phyloP scores from a whole-genome alignment of 2,113 vertebrate species.

The Leuciscus idus region DNA sequence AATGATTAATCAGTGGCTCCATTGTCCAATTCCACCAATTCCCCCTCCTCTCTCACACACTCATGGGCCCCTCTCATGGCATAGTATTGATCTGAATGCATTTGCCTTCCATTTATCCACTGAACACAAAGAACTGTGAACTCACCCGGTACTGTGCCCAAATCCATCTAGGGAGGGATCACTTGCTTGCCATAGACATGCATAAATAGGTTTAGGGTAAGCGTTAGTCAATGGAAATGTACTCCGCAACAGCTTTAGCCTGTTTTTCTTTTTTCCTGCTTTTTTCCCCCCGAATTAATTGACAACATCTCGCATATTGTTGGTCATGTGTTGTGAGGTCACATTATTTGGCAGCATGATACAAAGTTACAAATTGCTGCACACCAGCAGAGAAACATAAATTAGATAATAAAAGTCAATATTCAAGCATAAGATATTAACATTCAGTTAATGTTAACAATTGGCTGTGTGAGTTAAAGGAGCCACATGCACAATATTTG shows the following conservation, averaged over 20 bases:
- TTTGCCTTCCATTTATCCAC: conserved; percentile 79
- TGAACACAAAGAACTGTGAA: conserved; percentile 70
- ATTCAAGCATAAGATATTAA: conserved; percentile 11
- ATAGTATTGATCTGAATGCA: conserved; percentile 81
- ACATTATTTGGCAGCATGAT: neutral
- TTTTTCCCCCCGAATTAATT: neutral
- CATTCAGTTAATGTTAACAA: conserved; percentile 7
- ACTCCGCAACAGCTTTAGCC: conserved; percentile 1
- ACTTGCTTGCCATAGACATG: conserved; percentile 16
- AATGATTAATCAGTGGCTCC: conserved; percentile 77
- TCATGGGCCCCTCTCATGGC: conserved; percentile 67
- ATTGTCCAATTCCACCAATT: conserved; percentile 57
- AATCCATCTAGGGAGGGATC: conserved; percentile 28
- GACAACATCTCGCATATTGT: neutral
- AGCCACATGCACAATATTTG: neutral
- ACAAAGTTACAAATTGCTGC: neutral
- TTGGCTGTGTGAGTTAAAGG: neutral
- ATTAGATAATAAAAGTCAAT: conserved; percentile 9
- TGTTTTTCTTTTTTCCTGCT: neutral
- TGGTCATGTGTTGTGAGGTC: conserved; percentile 9
- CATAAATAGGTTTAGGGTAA: conserved; percentile 29
- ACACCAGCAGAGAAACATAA: neutral
- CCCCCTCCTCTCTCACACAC: conserved; percentile 51
- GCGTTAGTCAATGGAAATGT: conserved; percentile 19
- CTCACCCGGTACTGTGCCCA: conserved; percentile 24